Evolutionary conservation across 2,888 invertebrate species (phyloP).

Genomic region (Lobophora halterata): DNA sequence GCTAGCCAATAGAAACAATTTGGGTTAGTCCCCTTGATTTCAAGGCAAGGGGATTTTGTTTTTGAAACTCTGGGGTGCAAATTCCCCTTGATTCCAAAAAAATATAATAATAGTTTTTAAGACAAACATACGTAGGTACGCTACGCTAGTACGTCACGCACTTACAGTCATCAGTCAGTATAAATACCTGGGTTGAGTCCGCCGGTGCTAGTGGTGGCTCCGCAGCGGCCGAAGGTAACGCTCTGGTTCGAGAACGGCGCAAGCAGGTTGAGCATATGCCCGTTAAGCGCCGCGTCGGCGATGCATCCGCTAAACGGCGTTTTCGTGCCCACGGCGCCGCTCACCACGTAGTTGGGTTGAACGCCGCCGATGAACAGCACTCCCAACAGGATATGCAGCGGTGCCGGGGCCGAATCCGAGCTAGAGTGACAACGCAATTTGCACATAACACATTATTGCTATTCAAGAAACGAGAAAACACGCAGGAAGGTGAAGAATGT

Average conservation of each 20-base stretch:
- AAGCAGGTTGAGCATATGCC: constrained; percentile 72
- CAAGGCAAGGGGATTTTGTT: no score
- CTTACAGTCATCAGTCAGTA: not conserved
- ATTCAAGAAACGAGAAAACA: no score
- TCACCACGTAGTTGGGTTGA: constrained; percentile 80
- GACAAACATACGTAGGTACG: no score
- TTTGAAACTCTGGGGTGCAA: no score
- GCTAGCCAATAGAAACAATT: no score
- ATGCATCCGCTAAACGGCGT: constrained; percentile 93
- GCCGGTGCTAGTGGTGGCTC: constrained; percentile 56
- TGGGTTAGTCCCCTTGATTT: no score
- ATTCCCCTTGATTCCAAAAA: no score
- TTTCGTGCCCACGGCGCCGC: constrained; percentile 79
- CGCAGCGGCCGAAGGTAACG: constrained; percentile 56
- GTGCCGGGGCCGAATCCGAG: constrained; percentile 78
- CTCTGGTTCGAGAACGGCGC: constrained; percentile 58
- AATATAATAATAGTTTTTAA: no score
- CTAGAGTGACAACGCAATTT: constrained; percentile 44
- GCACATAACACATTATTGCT: no score
- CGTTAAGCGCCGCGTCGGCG: constrained; percentile 94
- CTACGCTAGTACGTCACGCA: no score
- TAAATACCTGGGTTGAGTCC: constrained; percentile 55
- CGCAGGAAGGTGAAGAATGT: no score
- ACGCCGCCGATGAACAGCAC: constrained; percentile 94
- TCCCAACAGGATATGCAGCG: constrained; percentile 83